Base-by-base conservation (phyloP, 2,113 vertebrate species). In the Rhinopomastus cyanomelas region DNA sequence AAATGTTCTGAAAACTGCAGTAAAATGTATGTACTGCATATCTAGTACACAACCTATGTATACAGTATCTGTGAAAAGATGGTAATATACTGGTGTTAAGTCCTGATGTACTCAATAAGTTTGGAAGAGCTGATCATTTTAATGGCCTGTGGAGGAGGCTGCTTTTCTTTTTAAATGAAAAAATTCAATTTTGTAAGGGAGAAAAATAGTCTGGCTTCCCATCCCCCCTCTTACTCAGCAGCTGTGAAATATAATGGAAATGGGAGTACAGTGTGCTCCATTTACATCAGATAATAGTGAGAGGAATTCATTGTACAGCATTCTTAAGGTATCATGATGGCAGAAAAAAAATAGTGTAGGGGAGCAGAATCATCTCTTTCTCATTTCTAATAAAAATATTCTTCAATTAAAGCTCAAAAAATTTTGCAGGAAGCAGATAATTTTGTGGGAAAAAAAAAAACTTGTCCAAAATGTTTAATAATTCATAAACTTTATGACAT, bases 281-380 rank as follows among this genome's bases (percentile, higher is more conserved):
- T 67, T 66, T 79, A 3, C 14, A 22, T 59, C 37, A 59, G 14
- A 8, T 46, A 46, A 46, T 4, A 65, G 8, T 20, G 10, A 44
- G 23, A 64, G 16, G 6, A 36, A 42, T 0, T 7, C 36, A 66
- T 34, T 61, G 26, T 20, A 74, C 32, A 84, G 16, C 14, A 39
- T 77, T 52, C 27, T 32, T 57, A 66, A 19, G 26, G 8, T 59
- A 60, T 20, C 0, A 0, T 2, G 1, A 7, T 20, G 8, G 6
- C 20, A 53, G 2, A 59, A 8, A 39, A 79, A 71, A 67, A 49
- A 5, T 46, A 6, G 3, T 44, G 3, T 10, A 5, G 6, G 19
- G 11, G 4, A 74, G 3, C 23, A 4, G 0, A 65, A n/a, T 65
- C 36, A 80, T 11, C 9, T 46, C 8, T 68, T 68, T 65, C 36